These are phyloP conservation scores for Bubo bubo DNA, from an alignment of 2,113 vertebrate species.

Conservation along the genomic window DNA sequence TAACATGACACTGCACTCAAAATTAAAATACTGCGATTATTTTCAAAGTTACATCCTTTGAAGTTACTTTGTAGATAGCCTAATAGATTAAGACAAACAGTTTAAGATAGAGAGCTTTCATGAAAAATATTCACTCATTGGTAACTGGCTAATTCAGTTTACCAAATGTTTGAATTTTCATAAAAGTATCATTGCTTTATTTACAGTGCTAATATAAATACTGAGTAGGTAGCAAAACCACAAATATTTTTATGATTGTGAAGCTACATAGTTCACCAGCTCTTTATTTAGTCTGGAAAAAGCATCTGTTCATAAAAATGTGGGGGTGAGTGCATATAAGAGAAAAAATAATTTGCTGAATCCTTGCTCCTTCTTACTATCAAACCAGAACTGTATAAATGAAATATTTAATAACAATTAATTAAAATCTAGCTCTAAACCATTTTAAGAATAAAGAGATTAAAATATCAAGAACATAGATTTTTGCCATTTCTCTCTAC, in stretches of 20 bases:
- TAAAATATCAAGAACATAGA: background rate
- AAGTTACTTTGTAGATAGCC: background rate
- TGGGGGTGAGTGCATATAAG: background rate
- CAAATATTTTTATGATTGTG: background rate
- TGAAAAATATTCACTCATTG: background rate
- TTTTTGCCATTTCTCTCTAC: background rate
- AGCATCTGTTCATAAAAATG: background rate
- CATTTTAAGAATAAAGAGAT: background rate
- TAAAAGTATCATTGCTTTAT: background rate
- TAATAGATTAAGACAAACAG: background rate
- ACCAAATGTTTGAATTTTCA: background rate
- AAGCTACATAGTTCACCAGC: background rate
- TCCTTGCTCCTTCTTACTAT: background rate
- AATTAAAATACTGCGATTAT: background rate
- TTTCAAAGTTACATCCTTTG: background rate
- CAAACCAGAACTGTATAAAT: background rate
- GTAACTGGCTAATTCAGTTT: background rate
- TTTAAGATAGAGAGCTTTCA: background rate
- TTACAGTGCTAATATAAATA: background rate
- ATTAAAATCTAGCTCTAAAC: background rate
- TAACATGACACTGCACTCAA: background rate
- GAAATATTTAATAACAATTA: background rate
- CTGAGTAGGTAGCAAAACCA: background rate
- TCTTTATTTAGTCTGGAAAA: background rate
- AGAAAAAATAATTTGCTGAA: background rate